Base-by-base conservation (phyloP, 2,797 vertebrate species). In the Saxicola maurus region DNA sequence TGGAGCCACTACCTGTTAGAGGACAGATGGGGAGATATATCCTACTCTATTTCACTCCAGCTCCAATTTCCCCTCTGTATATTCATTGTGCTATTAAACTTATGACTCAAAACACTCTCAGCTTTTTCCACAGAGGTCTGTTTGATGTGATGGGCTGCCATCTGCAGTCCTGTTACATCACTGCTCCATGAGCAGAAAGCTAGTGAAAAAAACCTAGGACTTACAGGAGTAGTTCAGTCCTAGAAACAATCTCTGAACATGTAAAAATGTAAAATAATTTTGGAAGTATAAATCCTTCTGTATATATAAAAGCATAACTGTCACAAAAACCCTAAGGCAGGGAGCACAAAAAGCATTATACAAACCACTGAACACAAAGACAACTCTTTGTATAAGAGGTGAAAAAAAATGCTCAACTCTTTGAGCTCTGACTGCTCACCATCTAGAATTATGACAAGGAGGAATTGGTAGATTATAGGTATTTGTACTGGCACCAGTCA, bases 61-160 rank as follows among this genome's bases (percentile, higher is more conserved):
- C 48, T 75, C 48, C 24, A 24, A 14, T 53, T 77, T 67, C 61
- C 20, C 33, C 17, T 82, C 46, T 46, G 1, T 53, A 2, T 57
- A n/a, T 77, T 76, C 43, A 52, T 59, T 75, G 30, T 49, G 11
- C 38, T 90, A 42, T 30, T 75, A 85, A 86, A 61, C 20, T 33
- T 66, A 11, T 1, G 2, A 56, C 9, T 75, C 31, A 57, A 69
- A 69, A 42, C 7, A 16, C n/a, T 74, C 31, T 62, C 15, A 28
- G 5, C 25, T 45, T 85, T 83, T 67, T 65, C 45, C 60, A 77
- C 43, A 21, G 19, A 53, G 49, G 46, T 75, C 56, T 62, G 92
- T 94, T 53, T 76, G 56, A 67, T 91, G 86, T 92, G 69, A 80
- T 92, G 88, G 88, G 55, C 94, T 96, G 96, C 96, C 95, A 94